Evolutionary conservation across 2,113 vertebrate genomes (phyloP).

Genomic region (Peucedramus taeniatus): DNA sequence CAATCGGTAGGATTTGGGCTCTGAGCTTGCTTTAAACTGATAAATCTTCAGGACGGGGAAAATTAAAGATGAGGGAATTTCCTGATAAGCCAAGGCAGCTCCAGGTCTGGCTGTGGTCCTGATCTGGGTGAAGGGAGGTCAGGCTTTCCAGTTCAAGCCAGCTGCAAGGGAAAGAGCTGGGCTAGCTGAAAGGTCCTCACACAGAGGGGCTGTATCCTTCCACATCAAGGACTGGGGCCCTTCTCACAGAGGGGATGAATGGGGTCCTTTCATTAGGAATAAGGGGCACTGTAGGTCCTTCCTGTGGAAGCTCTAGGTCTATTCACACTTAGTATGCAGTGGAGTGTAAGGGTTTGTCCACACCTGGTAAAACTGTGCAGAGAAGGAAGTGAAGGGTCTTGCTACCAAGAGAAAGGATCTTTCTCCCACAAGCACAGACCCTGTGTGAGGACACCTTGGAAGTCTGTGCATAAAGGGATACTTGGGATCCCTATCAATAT

Average conservation of each 20-base stretch:
- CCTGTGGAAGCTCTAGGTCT: background rate
- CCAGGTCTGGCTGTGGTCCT: background rate
- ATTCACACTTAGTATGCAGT: background rate
- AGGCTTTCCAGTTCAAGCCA: background rate
- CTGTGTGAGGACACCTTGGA: background rate
- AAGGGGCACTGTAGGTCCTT: background rate
- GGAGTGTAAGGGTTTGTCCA: background rate
- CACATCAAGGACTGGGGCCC: background rate
- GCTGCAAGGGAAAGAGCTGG: background rate
- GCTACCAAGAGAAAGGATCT: background rate
- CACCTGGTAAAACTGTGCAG: background rate
- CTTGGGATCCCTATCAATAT: background rate
- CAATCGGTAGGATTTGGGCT: background rate
- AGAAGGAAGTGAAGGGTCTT: background rate
- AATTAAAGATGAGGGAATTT: slow-evolving; percentile 60
- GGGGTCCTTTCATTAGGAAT: background rate
- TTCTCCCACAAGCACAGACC: background rate
- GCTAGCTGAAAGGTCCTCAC: background rate
- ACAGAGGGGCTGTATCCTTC: rapidly evolving
- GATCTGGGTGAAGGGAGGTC: slow-evolving; percentile 8
- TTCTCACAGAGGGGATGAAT: background rate
- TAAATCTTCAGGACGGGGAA: slow-evolving; percentile 29
- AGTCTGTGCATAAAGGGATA: background rate
- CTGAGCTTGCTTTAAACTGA: slow-evolving; percentile 42
- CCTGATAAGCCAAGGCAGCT: slow-evolving; percentile 21